These are phyloP conservation scores for Achroia grisella DNA, from an alignment of 1,140 invertebrate species.

Conservation along the genomic window DNA sequence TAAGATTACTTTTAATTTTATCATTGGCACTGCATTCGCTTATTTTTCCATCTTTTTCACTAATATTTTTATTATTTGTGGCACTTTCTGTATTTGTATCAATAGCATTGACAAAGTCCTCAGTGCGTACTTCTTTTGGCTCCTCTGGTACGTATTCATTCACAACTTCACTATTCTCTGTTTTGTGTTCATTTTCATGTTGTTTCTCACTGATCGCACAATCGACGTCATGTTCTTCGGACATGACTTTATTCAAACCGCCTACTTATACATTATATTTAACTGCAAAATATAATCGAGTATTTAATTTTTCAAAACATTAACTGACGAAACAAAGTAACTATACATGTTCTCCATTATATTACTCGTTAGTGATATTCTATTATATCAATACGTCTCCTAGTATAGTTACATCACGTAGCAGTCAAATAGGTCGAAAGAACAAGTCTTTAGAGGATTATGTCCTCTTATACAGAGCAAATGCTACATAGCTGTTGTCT, in stretches of 20 bases:
- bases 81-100: slow-evolving; percentile 21
- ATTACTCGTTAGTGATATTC: no score
- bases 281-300: slow-evolving; percentile 16
- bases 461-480: neutral
- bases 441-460: neutral
- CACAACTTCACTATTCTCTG: slow-evolving; percentile 12
- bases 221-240: slow-evolving; percentile 53
- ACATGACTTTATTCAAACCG: slow-evolving; percentile 44
- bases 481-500: slow-evolving; percentile 6
- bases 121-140: slow-evolving; percentile 4
- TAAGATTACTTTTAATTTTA: slow-evolving; percentile 13
- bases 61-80: slow-evolving; percentile 29
- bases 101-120: slow-evolving; percentile 31
- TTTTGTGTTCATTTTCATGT: slow-evolving; percentile 9
- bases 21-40: slow-evolving; percentile 19
- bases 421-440: neutral
- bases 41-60: slow-evolving; percentile 25
- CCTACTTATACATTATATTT: slow-evolving; percentile 32
- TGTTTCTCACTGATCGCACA: slow-evolving; percentile 34
- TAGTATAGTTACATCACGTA: no score
- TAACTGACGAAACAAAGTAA: no score
- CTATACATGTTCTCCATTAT: no score
- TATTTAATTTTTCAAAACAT: neutral
- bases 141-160: slow-evolving; percentile 5
- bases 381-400: no score